A percentile compares a stretch with the other conserved stretches of the same genome.
Conservation (phyloP, 2,113 vertebrate genomes). For the Cyphomyrus plagiostoma region DNA sequence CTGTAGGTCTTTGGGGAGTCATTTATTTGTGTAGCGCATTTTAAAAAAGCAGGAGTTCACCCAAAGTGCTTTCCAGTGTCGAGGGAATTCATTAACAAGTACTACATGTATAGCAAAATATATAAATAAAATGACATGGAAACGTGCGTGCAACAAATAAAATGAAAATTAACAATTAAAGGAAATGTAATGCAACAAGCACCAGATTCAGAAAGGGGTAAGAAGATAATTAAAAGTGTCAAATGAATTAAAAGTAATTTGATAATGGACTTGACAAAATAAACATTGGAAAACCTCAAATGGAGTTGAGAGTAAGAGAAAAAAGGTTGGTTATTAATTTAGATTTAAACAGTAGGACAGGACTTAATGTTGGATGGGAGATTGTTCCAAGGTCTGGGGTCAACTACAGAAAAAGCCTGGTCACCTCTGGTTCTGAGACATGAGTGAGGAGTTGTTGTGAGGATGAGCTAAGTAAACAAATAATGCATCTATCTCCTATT, state of each 20-base stretch:
- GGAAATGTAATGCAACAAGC: neutral
- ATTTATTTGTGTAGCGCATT: neutral
- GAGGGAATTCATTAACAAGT: neutral
- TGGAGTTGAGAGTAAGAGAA: neutral
- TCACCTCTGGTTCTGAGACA: neutral
- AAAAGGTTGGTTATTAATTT: neutral
- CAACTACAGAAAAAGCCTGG: neutral
- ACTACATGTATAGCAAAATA: neutral
- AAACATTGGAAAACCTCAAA: neutral
- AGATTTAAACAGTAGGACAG: neutral
- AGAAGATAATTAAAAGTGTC: neutral
- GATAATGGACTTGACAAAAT: neutral
- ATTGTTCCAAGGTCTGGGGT: neutral
- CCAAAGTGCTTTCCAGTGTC: neutral
- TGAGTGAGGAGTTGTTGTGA: neutral
- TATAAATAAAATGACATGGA: neutral
- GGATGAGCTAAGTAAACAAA: neutral
- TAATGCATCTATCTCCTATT: neutral
- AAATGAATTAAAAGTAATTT: neutral
- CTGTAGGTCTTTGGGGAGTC: neutral
- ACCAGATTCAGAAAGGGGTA: neutral
- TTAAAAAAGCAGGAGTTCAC: neutral
- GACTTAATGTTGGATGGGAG: neutral
- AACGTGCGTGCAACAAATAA: neutral
- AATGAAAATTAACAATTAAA: neutral